Evolutionary conservation across 2,113 vertebrate species (phyloP), one percentile per base, ranked within the genome.

Genomic region (Xyliphius kryptos): DNA sequence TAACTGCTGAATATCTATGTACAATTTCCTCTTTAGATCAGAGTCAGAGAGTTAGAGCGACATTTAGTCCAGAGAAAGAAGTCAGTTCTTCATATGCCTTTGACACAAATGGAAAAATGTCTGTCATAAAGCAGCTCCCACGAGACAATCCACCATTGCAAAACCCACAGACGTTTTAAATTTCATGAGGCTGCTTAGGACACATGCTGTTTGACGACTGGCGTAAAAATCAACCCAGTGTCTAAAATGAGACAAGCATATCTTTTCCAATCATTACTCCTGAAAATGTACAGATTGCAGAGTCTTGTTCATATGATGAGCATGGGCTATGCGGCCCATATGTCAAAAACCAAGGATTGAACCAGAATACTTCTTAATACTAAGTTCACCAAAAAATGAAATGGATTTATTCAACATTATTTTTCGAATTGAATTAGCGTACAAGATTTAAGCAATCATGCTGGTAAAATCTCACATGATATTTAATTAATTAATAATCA

Each of bases 51-150:
- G 55, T n/a, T n/a, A n/a, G n/a, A n/a, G 61, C 67, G 63, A 75
- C 58, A 71, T 72, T 63, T 63, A 69, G 50, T 69, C 55, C 55
- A 32, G 70, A 61, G 17, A 66, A 56, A 32, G 58, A 72, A 69
- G 69, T 69, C 67, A 67, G 58, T 51, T 43, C 59, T 63, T 58
- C 70, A 66, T 69, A 66, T 60, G 21, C 51, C 64, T 65, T 64
- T 66, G 59, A 68, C 20, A 62, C 55, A 72, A 72, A 56, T 73
- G 62, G 56, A 72, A 68, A 68, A 68, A 68, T 46, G 56, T 64
- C 70, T 60, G 61, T 56, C 56, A 38, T 68, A 68, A 73, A 68
- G 37, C 36, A 26, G 9, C 37, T 32, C 71, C 54, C 56, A 19
- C 12, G 56, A 63, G 70, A 72, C 46, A 55, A 46, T 37, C 49